phyloP scores from a whole-genome alignment of 2,797 vertebrate species.

The Melanotaenia nigrans region DNA sequence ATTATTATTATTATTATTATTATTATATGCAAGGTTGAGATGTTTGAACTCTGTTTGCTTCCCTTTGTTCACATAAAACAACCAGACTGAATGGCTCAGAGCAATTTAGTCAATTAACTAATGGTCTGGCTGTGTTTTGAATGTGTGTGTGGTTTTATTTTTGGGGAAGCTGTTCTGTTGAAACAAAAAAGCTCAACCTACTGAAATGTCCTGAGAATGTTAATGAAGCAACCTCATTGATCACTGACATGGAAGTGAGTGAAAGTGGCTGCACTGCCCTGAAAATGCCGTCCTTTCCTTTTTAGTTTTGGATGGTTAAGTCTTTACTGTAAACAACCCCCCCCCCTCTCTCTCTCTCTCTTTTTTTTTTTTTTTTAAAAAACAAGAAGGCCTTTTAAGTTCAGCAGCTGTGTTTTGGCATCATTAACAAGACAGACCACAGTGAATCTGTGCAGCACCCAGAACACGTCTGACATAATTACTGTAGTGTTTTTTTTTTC shows the following conservation, averaged over 20 bases:
- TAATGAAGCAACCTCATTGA: constrained; percentile 78
- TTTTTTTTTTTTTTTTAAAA: constrained; percentile 17
- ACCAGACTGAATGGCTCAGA: constrained; percentile 3
- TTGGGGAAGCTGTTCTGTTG: not conserved
- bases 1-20: not conserved
- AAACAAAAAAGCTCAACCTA: constrained; percentile 68
- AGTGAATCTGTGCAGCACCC: constrained; percentile 24
- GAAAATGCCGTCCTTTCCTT: constrained; percentile 15
- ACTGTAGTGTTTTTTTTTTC: constrained; percentile 15
- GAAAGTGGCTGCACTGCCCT: constrained; percentile 6
- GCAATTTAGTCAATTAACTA: constrained; percentile 44
- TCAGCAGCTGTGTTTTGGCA: constrained; percentile 48
- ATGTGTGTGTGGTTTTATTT: not conserved
- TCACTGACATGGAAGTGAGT: constrained; percentile 62
- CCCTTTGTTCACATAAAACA: not conserved
- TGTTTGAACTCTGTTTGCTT: not conserved
- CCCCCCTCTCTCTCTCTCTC: not conserved
- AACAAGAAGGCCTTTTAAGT: constrained; percentile 8
- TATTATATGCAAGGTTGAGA: not conserved
- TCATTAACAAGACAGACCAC: constrained; percentile 27
- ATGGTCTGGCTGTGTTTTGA: constrained; percentile 22
- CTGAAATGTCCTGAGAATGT: constrained; percentile 72
- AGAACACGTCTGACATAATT: constrained; percentile 35
- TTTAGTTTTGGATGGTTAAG: constrained; percentile 16
- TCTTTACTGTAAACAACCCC: constrained; percentile 49